These are phyloP conservation scores for Heliconius aoede DNA, from an alignment of 2,888 invertebrate genomes.

Conservation along the genomic window DNA sequence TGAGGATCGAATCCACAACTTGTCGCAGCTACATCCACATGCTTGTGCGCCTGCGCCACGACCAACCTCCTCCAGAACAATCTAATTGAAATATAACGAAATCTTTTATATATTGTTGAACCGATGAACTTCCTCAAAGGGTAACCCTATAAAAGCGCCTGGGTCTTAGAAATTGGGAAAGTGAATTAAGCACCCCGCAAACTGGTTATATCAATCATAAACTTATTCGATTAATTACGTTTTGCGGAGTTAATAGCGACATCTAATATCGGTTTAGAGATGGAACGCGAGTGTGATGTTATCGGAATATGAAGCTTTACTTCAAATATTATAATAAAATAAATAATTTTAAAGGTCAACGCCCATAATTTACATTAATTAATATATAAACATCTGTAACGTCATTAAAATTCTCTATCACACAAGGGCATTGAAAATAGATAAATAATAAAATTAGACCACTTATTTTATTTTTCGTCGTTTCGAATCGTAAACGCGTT, in stretches of 20 bases:
- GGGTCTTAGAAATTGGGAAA: conserved; percentile 77
- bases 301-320: conserved; percentile 10
- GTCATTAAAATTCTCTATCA: conserved; percentile 1
- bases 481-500: conserved; percentile 43
- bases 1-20: too few relatives aligned
- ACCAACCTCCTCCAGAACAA: conserved; percentile 37
- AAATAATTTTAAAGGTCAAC: neutral
- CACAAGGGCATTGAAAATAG: conserved; percentile 3
- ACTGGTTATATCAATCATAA: conserved; percentile 85
- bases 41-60: too few relatives aligned
- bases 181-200: conserved; percentile 83
- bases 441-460: conserved; percentile 9
- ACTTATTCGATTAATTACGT: conserved; percentile 84
- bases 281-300: conserved; percentile 47
- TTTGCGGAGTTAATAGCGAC: conserved; percentile 84
- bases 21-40: too few relatives aligned
- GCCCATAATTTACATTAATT: conserved; percentile 6
- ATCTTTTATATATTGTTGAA: conserved; percentile 71
- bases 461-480: conserved; percentile 41
- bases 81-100: conserved; percentile 70
- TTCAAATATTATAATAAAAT: neutral
- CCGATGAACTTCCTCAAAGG: conserved; percentile 80
- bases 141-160: conserved; percentile 79
- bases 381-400: conserved; percentile 7
- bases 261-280: conserved; percentile 78